phyloP scores from a whole-genome alignment of 2,113 vertebrate species.

The Lophotis ruficrista region DNA sequence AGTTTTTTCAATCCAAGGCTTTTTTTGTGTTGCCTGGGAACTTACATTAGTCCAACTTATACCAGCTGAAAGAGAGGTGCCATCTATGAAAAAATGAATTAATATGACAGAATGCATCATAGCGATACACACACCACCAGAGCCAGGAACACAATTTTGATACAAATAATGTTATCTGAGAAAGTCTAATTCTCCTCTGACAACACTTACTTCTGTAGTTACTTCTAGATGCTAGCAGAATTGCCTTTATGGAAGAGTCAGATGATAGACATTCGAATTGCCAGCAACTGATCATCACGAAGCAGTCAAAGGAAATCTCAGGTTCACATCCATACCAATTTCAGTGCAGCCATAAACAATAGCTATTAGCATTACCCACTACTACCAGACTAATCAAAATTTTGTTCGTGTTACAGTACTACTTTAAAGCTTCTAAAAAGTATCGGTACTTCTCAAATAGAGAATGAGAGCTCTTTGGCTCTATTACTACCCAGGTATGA shows the following conservation, averaged over 20 bases:
- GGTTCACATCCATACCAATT: not conserved
- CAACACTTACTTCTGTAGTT: not conserved
- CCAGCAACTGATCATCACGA: not conserved
- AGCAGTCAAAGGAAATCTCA: not conserved
- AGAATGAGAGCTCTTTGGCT: not conserved
- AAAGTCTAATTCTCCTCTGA: not conserved
- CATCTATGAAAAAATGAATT: not conserved
- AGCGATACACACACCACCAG: not conserved
- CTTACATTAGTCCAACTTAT: conserved; percentile 86
- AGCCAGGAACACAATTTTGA: not conserved
- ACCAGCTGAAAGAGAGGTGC: conserved; percentile 61
- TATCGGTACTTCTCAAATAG: not conserved
- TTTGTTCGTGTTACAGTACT: not conserved
- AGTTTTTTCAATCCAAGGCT: conserved; percentile 87
- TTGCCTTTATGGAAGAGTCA: not conserved
- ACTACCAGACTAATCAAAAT: not conserved
- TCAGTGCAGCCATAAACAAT: not conserved
- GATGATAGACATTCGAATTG: not conserved
- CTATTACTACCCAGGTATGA: not conserved
- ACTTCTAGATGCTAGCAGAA: not conserved
- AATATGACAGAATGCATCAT: not conserved
- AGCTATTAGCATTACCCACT: not conserved
- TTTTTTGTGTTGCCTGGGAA: conserved; percentile 87
- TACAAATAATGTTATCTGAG: not conserved
- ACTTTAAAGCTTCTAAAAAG: not conserved